A percentile compares a stretch with the other conserved stretches of the same genome.
phyloP scores from a whole-genome alignment of 1,140 invertebrate genomes.

The Aphis craccivora region DNA sequence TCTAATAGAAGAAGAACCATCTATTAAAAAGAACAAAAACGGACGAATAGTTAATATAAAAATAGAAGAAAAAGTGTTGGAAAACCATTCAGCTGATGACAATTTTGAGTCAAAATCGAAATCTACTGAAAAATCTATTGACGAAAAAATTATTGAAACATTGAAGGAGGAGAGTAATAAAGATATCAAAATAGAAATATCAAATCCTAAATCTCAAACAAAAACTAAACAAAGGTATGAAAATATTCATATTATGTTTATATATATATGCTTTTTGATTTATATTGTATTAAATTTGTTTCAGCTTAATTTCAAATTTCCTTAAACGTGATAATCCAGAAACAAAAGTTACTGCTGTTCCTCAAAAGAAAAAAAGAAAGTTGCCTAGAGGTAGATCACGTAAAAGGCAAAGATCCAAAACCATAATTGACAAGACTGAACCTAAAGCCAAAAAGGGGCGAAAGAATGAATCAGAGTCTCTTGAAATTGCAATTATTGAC shows the following conservation, averaged over 20 bases:
- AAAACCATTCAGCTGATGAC: background rate
- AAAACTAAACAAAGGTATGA: constrained; percentile 12
- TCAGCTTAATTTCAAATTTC: constrained; percentile 41
- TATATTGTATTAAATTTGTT: background rate
- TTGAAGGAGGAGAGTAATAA: background rate
- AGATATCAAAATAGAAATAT: background rate
- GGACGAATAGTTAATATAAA: background rate
- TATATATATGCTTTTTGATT: background rate
- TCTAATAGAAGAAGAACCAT: background rate
- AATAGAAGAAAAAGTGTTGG: background rate
- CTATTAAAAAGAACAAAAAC: background rate
- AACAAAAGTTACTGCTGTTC: background rate
- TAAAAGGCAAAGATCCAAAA: constrained; percentile 37
- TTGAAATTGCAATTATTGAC: background rate
- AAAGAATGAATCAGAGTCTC: background rate
- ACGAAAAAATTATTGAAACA: background rate
- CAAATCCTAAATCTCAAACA: background rate
- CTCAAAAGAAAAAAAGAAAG: constrained; percentile 24
- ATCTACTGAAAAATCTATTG: background rate
- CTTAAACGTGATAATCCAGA: background rate
- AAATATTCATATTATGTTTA: background rate
- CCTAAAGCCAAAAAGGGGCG: constrained; percentile 26
- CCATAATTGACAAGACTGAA: background rate
- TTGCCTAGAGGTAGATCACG: constrained; percentile 21
- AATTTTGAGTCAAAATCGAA: background rate